Base-by-base conservation (phyloP, 2,797 vertebrate species). In the Trachurus trachurus region DNA sequence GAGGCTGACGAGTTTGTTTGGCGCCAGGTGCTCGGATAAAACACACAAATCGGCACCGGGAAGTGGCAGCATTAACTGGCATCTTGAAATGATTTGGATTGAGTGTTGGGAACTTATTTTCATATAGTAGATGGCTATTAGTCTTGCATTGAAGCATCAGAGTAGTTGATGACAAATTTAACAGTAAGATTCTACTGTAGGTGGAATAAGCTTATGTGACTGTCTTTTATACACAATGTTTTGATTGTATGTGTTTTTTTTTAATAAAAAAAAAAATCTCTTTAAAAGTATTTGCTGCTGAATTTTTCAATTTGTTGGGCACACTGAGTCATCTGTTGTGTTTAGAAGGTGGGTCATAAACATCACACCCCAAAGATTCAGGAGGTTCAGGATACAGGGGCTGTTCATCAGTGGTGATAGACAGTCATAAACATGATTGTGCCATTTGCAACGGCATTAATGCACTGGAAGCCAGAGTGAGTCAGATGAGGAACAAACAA, bases 241-340 rank as follows among this genome's bases (percentile, higher is more conserved):
- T 88, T 88, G 82, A 87, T 88, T 92, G 90, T 91, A 85, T 78
- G 76, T 81, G 40, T 71, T 78, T 80, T 77, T 83, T 63, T 83
- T 63, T 71, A 89, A 87, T 85, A 82, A 94, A 93, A 94, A 94
- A 93, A 94, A 88, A 85, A 75, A 59, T 89, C 67, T 89, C 74
- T 60, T 63, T 45, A 78, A 61, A 69, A 47, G 6, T 19, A 26
- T 80, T 22, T 53, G 12, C 22, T 12, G 4, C 10, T 40, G 54
- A 53, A 7, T 59, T 42, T 72, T 26, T 61, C 10, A 5, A 31
- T 66, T 67, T n/a, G n/a, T n/a, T n/a, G n/a, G n/a, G n/a, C n/a
- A n/a, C n/a, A n/a, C n/a, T n/a, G n/a, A n/a, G n/a, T n/a, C n/a
- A n/a, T n/a, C n/a, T n/a, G n/a, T n/a, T n/a, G 26, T 26, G 26